Evolutionary conservation across 2,888 invertebrate species (phyloP), one percentile per base, ranked within the genome.

Genomic region (Serripes groenlandicus): DNA sequence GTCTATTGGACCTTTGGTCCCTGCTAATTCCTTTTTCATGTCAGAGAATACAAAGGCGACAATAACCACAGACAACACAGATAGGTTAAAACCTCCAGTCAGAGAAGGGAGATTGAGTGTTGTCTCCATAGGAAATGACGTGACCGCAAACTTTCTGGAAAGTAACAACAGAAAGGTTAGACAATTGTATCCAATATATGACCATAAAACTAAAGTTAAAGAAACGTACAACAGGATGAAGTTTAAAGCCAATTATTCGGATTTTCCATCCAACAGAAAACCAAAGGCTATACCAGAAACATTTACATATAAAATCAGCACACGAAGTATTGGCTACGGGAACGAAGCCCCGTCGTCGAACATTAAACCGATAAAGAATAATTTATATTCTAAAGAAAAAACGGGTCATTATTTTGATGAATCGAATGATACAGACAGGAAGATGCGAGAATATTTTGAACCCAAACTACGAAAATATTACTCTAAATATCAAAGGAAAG

Each of bases 161-260:
- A 75, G 52, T 56, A 60, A 75, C 9, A 83, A 81, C 58, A 52
- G 70, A 30, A 73, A 83, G 35, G 73, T 81, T 18, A 75, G 86
- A 62, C 78, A 86, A 70, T 71, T 62, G 9, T 86, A 86, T 70
- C 86, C 86, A 4, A 83, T 86, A 81, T 86, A 81, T 68, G 86
- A 86, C 52, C 60, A 77, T 37, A 64, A 78, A n/a, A 60, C 78
- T 7, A 69, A 60, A 34, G 54, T 66, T 35, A 78, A 78, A n/a
- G 86, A 86, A 54, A 58, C 42, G 15, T 71, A 68, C 5, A 79
- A 66, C 15, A 80, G 70, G 37, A 66, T 76, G 28, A 81, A 81
- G 34, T 82, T 82, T 58, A 80, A 78, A 69, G 35, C 58, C 49
- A 54, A 23, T 49, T 9, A 28, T 9, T 9, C 37, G 23, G 66